Evolutionary conservation across 1,140 invertebrate species (phyloP).

Genomic region (Tetranychus urticae): DNA sequence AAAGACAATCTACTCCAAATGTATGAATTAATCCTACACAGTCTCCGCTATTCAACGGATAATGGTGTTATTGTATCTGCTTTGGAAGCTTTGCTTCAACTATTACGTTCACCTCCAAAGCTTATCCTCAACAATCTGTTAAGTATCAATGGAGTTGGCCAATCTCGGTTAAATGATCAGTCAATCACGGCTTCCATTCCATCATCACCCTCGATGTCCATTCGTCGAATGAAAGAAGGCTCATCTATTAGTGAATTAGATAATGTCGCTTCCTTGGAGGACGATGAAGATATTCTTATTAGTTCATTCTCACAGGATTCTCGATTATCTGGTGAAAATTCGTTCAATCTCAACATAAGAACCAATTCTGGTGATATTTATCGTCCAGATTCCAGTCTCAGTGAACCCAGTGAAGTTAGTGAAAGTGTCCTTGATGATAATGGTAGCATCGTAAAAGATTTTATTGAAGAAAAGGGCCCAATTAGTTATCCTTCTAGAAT

Average conservation of each 20-base stretch:
- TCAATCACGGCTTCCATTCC: neutral
- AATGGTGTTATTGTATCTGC: constrained; percentile 35
- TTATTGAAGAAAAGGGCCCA: neutral
- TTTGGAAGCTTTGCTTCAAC: constrained; percentile 47
- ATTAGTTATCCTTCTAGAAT: neutral
- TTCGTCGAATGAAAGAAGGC: neutral
- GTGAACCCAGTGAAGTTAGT: neutral
- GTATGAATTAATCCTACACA: constrained; percentile 53
- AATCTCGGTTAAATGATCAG: constrained; percentile 3
- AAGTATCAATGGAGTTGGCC: constrained; percentile 28
- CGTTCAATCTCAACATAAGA: constrained; percentile 8
- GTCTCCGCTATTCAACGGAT: constrained; percentile 27
- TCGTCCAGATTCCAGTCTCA: neutral
- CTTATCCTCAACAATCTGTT: constrained; percentile 32
- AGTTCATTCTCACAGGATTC: neutral
- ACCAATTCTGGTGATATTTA: neutral
- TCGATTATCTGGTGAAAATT: constrained; percentile 10
- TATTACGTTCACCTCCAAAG: constrained; percentile 38
- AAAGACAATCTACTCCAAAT: constrained; percentile 27
- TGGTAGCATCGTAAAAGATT: neutral
- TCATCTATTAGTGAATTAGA: neutral
- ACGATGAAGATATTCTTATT: neutral
- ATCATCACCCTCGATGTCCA: neutral
- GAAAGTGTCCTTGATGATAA: neutral
- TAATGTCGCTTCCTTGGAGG: neutral